Conservation (phyloP, 2,888 invertebrate species). For the Carabus problematicus region DNA sequence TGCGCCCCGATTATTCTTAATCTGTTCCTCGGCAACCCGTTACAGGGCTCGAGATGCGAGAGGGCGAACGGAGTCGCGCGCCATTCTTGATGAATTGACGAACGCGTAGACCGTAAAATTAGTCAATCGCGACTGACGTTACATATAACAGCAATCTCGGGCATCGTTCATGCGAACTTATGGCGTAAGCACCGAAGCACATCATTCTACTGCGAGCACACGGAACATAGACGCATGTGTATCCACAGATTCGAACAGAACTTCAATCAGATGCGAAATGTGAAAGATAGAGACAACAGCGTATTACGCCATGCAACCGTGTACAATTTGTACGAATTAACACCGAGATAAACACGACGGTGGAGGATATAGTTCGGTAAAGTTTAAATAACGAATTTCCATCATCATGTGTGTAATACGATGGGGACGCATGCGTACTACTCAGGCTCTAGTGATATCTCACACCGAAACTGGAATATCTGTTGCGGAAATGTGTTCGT, state of each 20-base stretch:
- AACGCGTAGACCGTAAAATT: conserved; percentile 52
- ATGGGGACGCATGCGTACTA: too few relatives aligned
- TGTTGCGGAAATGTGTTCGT: conserved; percentile 30
- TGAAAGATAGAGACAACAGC: neutral
- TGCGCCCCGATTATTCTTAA: conserved; percentile 49
- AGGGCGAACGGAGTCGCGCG: conserved; percentile 28
- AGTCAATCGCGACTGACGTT: conserved; percentile 47
- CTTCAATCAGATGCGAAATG: neutral
- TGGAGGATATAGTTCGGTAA: conserved; percentile 23
- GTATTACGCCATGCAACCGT: neutral
- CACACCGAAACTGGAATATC: conserved; percentile 25
- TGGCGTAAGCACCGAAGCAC: conserved; percentile 37
- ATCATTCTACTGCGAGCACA: conserved; percentile 29
- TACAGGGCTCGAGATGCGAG: conserved; percentile 43
- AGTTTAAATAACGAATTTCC: conserved; percentile 36
- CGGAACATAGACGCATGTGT: neutral
- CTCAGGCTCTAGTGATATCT: too few relatives aligned
- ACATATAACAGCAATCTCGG: conserved; percentile 44
- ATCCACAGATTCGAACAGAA: neutral
- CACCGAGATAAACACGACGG: conserved; percentile 36
- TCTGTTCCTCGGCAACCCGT: conserved; percentile 47
- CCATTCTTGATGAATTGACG: conserved; percentile 51
- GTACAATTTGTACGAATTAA: conserved; percentile 36
- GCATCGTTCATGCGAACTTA: conserved; percentile 44
- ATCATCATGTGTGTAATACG: neutral